Conservation (phyloP, 2,888 invertebrate species). For the Orgyia antiqua region DNA sequence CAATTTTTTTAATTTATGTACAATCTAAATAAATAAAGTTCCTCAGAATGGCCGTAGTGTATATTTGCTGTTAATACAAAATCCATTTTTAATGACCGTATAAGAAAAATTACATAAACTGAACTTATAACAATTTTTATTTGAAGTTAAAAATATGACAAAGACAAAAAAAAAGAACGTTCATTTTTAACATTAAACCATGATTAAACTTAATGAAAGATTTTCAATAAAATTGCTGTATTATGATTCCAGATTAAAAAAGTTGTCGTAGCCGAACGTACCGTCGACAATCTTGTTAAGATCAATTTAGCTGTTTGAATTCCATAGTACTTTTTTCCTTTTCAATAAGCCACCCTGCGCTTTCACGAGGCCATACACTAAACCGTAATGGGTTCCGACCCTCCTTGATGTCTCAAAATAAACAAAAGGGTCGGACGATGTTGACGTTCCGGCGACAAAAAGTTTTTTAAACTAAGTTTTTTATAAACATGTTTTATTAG, state of each 20-base stretch:
- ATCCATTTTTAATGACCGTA: no score
- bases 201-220: neutral
- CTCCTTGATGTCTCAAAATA: conserved; percentile 48
- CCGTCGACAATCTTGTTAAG: conserved; percentile 12
- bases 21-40: no score
- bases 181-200: neutral
- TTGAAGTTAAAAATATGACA: no score
- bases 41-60: no score
- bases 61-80: no score
- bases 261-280: conserved; percentile 5
- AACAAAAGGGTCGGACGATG: conserved; percentile 40
- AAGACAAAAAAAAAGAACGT: neutral
- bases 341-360: conserved; percentile 32
- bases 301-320: conserved; percentile 15
- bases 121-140: no score
- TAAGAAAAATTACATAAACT: no score
- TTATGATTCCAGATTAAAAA: conserved; percentile 9
- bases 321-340: conserved; percentile 23
- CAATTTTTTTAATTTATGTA: no score
- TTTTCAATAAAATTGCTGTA: neutral
- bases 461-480: conserved; percentile 29
- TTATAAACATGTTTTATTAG: conserved; percentile 27
- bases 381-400: conserved; percentile 46
- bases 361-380: conserved; percentile 37
- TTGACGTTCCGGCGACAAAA: conserved; percentile 31